Percentiles rank a stretch among this genome's conserved stretches.
phyloP scores from a whole-genome alignment of 2,888 invertebrate species.

The Eledone cirrhosa region DNA sequence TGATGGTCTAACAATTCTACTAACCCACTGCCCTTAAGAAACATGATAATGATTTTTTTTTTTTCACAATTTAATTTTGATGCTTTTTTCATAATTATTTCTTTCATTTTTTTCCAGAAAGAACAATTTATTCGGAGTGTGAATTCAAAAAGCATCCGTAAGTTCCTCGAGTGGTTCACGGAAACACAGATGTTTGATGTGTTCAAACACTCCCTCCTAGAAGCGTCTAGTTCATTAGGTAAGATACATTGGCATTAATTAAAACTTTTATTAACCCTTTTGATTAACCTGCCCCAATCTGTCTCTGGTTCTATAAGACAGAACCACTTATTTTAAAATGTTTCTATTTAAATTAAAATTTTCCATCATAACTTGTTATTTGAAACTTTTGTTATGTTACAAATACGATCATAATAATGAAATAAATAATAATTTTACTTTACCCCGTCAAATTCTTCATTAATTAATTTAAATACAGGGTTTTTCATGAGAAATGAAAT shows the following conservation, averaged over 20 bases:
- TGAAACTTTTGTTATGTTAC: too few species aligned
- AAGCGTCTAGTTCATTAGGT: conserved; percentile 37
- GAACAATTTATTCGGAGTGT: conserved; percentile 77
- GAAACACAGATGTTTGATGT: conserved; percentile 87
- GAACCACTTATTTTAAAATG: too few species aligned
- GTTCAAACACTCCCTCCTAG: conserved; percentile 66
- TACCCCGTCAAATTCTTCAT: too few species aligned
- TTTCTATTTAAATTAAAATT: too few species aligned
- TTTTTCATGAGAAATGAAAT: too few species aligned
- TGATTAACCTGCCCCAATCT: too few species aligned
- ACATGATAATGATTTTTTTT: not conserved
- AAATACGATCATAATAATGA: too few species aligned
- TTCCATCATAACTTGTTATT: too few species aligned
- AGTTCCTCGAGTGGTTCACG: conserved; percentile 86
- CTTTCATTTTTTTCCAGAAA: conserved; percentile 71
- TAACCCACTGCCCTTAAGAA: not conserved
- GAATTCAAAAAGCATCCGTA: conserved; percentile 71
- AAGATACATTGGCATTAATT: not conserved
- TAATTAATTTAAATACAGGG: too few species aligned
- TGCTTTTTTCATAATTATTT: not conserved
- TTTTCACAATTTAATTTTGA: not conserved
- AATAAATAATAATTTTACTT: too few species aligned
- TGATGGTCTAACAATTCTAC: not conserved
- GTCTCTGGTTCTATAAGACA: too few species aligned
- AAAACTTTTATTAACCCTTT: too few species aligned